phyloP scores from a whole-genome alignment of 2,888 invertebrate species.

The Sminthurinus aureus region DNA sequence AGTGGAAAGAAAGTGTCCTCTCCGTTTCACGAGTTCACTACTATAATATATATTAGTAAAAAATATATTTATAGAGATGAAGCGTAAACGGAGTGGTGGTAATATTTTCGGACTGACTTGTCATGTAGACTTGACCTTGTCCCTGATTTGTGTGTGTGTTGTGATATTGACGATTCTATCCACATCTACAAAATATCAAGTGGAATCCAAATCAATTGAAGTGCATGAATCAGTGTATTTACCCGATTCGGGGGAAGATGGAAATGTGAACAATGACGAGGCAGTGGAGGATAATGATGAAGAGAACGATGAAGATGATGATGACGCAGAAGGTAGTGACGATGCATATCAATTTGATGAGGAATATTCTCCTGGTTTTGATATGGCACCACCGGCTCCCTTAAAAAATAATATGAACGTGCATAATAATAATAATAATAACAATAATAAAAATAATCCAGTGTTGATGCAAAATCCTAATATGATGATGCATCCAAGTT shows the following conservation, averaged over 20 bases:
- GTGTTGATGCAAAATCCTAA: neutral
- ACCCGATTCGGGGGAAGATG: neutral
- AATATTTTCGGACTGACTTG: too few species aligned
- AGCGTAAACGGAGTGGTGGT: too few species aligned
- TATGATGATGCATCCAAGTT: neutral
- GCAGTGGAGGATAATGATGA: neutral
- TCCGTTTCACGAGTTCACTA: too few species aligned
- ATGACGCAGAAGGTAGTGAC: neutral
- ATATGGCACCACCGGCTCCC: neutral
- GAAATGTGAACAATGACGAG: neutral
- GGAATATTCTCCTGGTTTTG: neutral
- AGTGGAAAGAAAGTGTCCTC: too few species aligned
- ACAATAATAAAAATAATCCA: neutral
- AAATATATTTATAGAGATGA: too few species aligned
- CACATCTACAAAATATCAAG: too few species aligned
- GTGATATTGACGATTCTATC: too few species aligned
- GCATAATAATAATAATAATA: neutral
- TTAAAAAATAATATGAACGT: too few species aligned
- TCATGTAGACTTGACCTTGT: too few species aligned
- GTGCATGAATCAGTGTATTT: neutral
- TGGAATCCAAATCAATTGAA: neutral
- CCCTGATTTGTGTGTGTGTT: too few species aligned
- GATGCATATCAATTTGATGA: neutral
- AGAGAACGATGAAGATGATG: neutral
- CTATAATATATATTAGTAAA: too few species aligned